A percentile compares a stretch with the other conserved stretches of the same genome.
These are phyloP conservation scores for Camelus bactrianus DNA, from an alignment of 2,113 vertebrate genomes.

Conservation along the genomic window DNA sequence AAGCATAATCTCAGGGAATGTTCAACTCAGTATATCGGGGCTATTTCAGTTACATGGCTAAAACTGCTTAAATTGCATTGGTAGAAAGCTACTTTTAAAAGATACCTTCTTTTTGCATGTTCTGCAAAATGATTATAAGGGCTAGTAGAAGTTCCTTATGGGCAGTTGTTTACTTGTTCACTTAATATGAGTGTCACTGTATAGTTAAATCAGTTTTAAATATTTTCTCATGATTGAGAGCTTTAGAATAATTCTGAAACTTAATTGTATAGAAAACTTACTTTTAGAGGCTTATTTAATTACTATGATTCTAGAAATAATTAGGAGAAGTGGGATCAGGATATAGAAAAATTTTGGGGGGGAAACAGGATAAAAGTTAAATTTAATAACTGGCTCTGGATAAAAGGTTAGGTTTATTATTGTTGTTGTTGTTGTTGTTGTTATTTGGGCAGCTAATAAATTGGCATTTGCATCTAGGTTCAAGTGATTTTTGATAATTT, in stretches of 20 bases:
- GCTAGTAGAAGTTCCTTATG: neutral
- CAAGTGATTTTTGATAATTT: slow-evolving; percentile 40
- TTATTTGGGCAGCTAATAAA: neutral
- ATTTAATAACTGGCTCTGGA: slow-evolving; percentile 1
- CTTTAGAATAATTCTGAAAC: slow-evolving; percentile 45
- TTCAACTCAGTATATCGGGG: neutral
- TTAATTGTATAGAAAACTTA: slow-evolving; percentile 1
- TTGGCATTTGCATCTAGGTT: slow-evolving; percentile 15
- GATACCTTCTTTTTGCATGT: neutral
- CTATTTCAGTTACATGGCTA: neutral
- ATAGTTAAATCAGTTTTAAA: neutral
- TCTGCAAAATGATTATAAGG: neutral
- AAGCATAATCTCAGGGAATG: neutral
- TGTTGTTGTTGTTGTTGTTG: neutral
- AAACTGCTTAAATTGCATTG: neutral
- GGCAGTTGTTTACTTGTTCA: neutral
- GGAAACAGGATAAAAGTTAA: neutral
- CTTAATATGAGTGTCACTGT: neutral
- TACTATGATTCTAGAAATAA: slow-evolving; percentile 49
- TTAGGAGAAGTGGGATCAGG: neutral
- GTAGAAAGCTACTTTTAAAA: neutral
- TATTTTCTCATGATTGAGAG: neutral
- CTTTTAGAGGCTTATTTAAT: slow-evolving; percentile 12
- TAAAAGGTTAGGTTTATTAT: neutral
- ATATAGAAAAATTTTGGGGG: neutral